Percentiles rank a stretch among this genome's conserved stretches.
phyloP scores from a whole-genome alignment of 37 sponge, comb jelly and placozoan genomes.

The Beroe ovata region DNA sequence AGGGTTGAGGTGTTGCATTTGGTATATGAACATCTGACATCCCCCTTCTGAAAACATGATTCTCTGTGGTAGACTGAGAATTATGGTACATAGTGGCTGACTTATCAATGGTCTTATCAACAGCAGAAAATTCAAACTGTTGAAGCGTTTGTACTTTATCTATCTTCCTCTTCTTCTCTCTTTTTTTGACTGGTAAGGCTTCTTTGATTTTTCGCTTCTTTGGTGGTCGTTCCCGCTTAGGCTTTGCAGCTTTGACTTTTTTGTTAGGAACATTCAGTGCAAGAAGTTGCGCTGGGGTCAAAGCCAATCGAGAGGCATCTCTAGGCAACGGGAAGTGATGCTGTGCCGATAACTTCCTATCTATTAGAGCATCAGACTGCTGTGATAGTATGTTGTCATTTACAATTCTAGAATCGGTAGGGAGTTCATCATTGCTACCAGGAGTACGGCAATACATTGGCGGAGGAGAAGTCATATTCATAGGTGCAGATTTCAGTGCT shows the following conservation, averaged over 20 bases:
- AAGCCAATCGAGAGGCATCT: background rate
- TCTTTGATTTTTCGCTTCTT: constrained; percentile 16
- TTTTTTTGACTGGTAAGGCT: background rate
- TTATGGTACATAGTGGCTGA: constrained; percentile 4
- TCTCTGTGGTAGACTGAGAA: background rate
- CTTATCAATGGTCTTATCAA: constrained; percentile 23
- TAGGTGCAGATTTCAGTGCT: background rate
- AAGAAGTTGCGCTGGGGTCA: constrained; percentile 51
- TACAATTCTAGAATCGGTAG: background rate
- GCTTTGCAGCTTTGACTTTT: background rate
- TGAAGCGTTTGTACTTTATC: constrained; percentile 30
- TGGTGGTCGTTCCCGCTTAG: constrained; percentile 27
- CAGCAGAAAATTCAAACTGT: constrained; percentile 50
- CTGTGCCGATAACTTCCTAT: background rate
- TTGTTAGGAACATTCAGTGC: constrained; percentile 58
- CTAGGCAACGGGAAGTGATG: background rate
- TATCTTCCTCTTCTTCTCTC: constrained; percentile 57
- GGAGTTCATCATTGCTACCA: background rate
- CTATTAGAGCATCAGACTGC: background rate
- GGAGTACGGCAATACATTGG: constrained; percentile 56
- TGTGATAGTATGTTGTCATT: background rate
- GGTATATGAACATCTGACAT: constrained; percentile 20
- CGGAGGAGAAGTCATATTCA: constrained; percentile 1
- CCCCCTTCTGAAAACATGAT: background rate
- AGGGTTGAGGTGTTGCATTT: constrained; percentile 3